Evolutionary conservation across 2,113 vertebrate species (phyloP).

Genomic region (Edolisoma coerulescens): DNA sequence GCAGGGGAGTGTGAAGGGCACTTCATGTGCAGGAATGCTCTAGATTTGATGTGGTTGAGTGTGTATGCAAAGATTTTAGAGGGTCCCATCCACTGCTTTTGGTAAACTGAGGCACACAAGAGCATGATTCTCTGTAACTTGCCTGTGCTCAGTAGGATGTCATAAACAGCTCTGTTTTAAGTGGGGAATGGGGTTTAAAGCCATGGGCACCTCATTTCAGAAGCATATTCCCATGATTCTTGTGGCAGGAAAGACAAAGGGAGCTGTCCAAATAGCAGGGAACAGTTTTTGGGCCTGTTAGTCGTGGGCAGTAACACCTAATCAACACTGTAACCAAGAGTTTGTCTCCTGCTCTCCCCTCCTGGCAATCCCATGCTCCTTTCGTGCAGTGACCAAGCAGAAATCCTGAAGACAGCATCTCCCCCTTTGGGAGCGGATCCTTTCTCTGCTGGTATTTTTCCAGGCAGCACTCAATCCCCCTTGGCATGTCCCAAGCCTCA

Average conservation of each 20-base stretch:
- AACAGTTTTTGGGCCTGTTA: rapidly evolving
- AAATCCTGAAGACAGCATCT: background rate
- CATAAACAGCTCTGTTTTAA: background rate
- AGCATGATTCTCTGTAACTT: background rate
- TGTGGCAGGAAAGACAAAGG: background rate
- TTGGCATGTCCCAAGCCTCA: background rate
- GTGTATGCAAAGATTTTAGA: background rate
- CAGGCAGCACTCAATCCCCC: background rate
- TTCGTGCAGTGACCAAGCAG: background rate
- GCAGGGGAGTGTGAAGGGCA: background rate
- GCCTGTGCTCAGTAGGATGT: background rate
- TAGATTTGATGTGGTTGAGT: background rate
- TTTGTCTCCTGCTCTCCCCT: background rate
- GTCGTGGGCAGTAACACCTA: background rate
- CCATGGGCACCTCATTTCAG: background rate
- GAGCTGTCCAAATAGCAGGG: background rate
- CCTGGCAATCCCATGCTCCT: background rate
- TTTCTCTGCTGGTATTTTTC: background rate
- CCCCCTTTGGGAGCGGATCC: background rate
- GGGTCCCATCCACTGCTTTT: background rate
- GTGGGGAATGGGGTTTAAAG: background rate
- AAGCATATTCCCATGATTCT: background rate
- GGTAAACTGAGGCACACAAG: background rate
- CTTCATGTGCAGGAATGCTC: background rate
- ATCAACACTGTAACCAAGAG: background rate